These are phyloP conservation scores for Noctua pronuba DNA, from an alignment of 2,888 invertebrate species.

Conservation along the genomic window DNA sequence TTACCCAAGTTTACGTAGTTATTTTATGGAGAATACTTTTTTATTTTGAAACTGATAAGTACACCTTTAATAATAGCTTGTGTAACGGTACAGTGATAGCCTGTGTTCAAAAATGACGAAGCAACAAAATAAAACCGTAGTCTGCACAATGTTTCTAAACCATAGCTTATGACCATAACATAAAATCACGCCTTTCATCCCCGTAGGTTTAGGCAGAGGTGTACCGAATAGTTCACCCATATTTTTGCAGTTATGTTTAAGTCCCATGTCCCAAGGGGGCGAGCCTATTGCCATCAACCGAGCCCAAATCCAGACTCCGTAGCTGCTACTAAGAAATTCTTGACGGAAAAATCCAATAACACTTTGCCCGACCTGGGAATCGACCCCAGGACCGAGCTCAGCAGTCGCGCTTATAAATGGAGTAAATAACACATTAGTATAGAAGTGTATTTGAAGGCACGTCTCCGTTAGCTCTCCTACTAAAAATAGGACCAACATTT, in stretches of 20 bases:
- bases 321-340: too few species aligned
- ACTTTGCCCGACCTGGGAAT: too few species aligned
- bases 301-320: too few species aligned
- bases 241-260: too few species aligned
- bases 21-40: not conserved
- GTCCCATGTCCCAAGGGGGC: too few species aligned
- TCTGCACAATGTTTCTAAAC: not conserved
- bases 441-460: not conserved
- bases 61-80: conserved; percentile 19
- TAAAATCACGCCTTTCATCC: too few species aligned
- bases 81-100: not conserved
- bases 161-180: not conserved
- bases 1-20: conserved; percentile 24
- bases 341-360: too few species aligned
- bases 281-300: too few species aligned
- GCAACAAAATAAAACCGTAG: not conserved
- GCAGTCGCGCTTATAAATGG: too few species aligned
- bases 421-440: not conserved
- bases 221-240: too few species aligned
- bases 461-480: not conserved
- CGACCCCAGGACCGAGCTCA: too few species aligned
- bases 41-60: conserved; percentile 14
- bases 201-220: too few species aligned
- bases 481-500: not conserved
- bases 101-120: not conserved